Conservation (phyloP, 2,113 vertebrate genomes). For the Myxocyprinus asiaticus region DNA sequence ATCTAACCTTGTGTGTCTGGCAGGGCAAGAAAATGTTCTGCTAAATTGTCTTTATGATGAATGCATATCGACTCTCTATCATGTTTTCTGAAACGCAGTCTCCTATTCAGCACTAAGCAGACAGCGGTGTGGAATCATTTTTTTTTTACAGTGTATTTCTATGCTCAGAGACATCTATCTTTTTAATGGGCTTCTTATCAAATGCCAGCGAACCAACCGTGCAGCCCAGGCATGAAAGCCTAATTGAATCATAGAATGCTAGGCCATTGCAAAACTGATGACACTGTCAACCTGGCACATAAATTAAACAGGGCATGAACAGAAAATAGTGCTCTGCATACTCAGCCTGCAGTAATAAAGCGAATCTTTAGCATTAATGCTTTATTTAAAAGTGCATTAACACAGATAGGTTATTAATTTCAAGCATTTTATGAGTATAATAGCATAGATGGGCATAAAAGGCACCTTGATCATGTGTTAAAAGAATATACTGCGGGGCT, state of each 20-base stretch:
- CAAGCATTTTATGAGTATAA: slow-evolving; percentile 60
- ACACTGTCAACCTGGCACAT: slow-evolving; percentile 59
- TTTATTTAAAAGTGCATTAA: slow-evolving; percentile 64
- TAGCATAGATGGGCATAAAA: slow-evolving; percentile 56
- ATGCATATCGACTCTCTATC: slow-evolving; percentile 50
- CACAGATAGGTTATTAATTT: slow-evolving; percentile 63
- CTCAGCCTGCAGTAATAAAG: slow-evolving; percentile 55
- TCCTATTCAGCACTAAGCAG: slow-evolving; percentile 55
- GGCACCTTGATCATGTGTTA: slow-evolving; percentile 56
- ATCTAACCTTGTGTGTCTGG: slow-evolving; percentile 21
- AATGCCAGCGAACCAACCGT: slow-evolving; percentile 55
- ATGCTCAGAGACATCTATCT: slow-evolving; percentile 61
- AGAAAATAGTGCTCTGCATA: slow-evolving; percentile 50
- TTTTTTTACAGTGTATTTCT: slow-evolving; percentile 46
- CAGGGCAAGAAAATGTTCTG: slow-evolving; percentile 39
- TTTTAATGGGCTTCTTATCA: slow-evolving; percentile 67
- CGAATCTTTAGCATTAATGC: slow-evolving; percentile 58
- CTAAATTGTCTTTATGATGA: slow-evolving; percentile 47
- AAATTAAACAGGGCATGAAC: slow-evolving; percentile 57
- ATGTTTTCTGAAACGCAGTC: slow-evolving; percentile 52
- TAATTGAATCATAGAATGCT: slow-evolving; percentile 66
- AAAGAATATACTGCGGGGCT: slow-evolving; percentile 40
- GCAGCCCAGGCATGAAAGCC: slow-evolving; percentile 53
- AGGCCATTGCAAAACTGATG: slow-evolving; percentile 61
- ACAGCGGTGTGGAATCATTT: slow-evolving; percentile 49